phyloP scores from a whole-genome alignment of 2,888 invertebrate genomes.

The Oscheius onirici region DNA sequence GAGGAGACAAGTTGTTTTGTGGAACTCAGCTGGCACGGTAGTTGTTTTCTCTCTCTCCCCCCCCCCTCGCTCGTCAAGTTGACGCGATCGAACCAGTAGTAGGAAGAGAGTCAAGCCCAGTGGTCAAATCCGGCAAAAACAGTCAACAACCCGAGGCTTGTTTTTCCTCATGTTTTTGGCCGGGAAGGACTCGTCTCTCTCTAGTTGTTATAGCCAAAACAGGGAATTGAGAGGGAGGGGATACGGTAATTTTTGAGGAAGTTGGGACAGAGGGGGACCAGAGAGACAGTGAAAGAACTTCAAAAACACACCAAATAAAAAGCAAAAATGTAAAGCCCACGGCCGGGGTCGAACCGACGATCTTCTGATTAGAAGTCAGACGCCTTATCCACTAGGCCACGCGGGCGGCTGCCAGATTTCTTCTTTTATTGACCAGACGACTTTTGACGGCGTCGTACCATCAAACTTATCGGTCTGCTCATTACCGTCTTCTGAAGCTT shows the following conservation, averaged over 20 bases:
- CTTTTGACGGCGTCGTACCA: too few species aligned
- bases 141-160: not conserved
- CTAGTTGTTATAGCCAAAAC: too few species aligned
- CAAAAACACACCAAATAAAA: too few species aligned
- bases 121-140: conserved; percentile 32
- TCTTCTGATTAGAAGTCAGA: conserved; percentile 70
- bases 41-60: not conserved
- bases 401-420: too few species aligned
- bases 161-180: not conserved
- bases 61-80: too few species aligned
- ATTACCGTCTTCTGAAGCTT: too few species aligned
- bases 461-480: too few species aligned
- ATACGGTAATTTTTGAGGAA: too few species aligned
- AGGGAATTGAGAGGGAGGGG: too few species aligned
- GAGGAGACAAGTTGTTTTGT: conserved; percentile 8
- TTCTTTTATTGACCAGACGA: too few species aligned
- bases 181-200: too few species aligned
- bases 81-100: conserved; percentile 18
- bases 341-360: conserved; percentile 63
- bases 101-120: conserved; percentile 18
- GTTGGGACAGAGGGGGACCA: not conserved
- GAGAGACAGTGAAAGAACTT: not conserved
- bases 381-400: conserved; percentile 70
- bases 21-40: not conserved
- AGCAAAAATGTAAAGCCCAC: too few species aligned